phyloP scores from a whole-genome alignment of 2,113 vertebrate species.

The Hassar affinis region DNA sequence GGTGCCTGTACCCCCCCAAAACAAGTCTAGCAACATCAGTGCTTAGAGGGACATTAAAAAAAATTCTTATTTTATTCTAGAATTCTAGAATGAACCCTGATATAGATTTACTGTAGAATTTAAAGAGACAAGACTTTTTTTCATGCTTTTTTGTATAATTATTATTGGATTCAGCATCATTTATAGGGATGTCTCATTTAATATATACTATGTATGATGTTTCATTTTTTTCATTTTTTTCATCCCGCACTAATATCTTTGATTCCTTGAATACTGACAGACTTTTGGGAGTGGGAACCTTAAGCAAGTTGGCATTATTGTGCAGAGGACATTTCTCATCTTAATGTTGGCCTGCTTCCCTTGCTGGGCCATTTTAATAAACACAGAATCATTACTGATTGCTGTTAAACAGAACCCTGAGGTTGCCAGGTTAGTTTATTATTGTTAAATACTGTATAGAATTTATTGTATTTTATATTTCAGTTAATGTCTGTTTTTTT shows the following conservation, averaged over 20 bases:
- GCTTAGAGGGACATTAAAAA: too few relatives aligned
- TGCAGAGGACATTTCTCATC: constrained; percentile 81
- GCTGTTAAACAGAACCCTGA: constrained; percentile 78
- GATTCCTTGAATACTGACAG: constrained; percentile 61
- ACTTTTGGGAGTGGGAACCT: constrained; percentile 81
- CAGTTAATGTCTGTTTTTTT: not conserved
- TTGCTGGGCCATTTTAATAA: constrained; percentile 91
- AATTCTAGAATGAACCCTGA: not conserved
- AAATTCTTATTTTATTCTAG: too few relatives aligned
- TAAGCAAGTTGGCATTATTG: constrained; percentile 80
- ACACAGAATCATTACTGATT: constrained; percentile 82
- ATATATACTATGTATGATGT: not conserved
- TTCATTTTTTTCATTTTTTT: not conserved
- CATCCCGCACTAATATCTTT: not conserved
- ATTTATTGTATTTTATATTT: not conserved
- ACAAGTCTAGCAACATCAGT: too few relatives aligned
- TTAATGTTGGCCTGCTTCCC: constrained; percentile 86
- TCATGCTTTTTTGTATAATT: too few relatives aligned
- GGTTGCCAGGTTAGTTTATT: constrained; percentile 78
- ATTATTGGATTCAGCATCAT: not conserved
- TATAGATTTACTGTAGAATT: not conserved
- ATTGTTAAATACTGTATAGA: not conserved
- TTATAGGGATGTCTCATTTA: not conserved
- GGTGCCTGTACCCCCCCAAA: too few relatives aligned
- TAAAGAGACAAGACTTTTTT: too few relatives aligned